Percentiles rank a stretch among this genome's conserved stretches.
Evolutionary conservation across 2,888 invertebrate species (phyloP).

Genomic region (Lepidocyrtoides sp.): DNA sequence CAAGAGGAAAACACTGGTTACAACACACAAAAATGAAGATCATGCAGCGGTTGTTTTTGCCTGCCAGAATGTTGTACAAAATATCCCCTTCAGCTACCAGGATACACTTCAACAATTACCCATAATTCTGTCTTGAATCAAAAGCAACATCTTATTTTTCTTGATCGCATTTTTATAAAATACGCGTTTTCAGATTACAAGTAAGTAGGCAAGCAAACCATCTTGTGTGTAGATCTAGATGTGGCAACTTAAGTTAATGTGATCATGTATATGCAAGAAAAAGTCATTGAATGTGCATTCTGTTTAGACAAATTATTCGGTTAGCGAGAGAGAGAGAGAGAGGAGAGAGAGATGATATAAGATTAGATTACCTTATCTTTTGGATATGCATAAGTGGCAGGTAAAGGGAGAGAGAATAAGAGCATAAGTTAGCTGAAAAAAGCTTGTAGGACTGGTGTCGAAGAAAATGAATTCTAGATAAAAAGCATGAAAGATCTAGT

Average conservation of each 20-base stretch:
- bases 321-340: background rate
- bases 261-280: background rate
- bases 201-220: background rate
- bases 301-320: background rate
- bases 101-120: conserved; percentile 14
- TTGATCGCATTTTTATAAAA: conserved; percentile 10
- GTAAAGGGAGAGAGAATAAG: background rate
- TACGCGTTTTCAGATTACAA: background rate
- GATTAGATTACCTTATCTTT: conserved; percentile 28
- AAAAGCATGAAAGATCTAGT: conserved; percentile 19
- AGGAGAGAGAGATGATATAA: background rate
- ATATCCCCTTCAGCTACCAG: conserved; percentile 33
- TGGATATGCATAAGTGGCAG: conserved; percentile 18
- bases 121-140: conserved; percentile 25
- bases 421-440: background rate
- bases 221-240: background rate
- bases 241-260: background rate
- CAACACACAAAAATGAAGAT: background rate
- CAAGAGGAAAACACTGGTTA: conserved; percentile 6
- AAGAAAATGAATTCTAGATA: conserved; percentile 22
- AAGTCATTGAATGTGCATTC: background rate
- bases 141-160: conserved; percentile 34
- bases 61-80: background rate
- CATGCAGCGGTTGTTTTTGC: conserved; percentile 1
- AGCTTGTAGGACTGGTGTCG: conserved; percentile 26